Base-by-base conservation (phyloP, 1,140 invertebrate species). In the Halictus rubicundus region DNA sequence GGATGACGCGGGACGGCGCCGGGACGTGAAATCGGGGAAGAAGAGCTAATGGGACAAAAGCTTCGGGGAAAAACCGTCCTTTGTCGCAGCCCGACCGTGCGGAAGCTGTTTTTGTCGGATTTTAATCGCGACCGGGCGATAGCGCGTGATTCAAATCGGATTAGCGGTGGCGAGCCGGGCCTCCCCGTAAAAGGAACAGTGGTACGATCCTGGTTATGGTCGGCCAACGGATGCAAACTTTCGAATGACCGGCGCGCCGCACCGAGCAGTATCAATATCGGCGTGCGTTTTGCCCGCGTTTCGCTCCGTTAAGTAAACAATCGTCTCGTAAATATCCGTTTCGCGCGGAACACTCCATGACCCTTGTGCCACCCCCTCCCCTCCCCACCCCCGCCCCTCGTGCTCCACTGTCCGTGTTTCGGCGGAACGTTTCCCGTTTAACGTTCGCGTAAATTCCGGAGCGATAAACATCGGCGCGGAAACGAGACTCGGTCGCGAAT, bases 281-380 rank as follows among this genome's bases (percentile, higher is more conserved):
- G 42, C 39, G 25, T 39, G 25, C 59, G 61, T 78, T 78, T 52
- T 63, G 1, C 10, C 25, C 5, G 16, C 7, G 27, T 71, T 78
- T 70, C 74, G 74, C 54, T 69, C 74, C n/a, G 75, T 52, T 70
- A 61, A 61, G 42, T 63, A 70, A 77, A 77, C 68, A 77, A 77
- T 77, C 68, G 68, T 77, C 32, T 16, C 60, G 76, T 71, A 78
- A 78, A 78, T 68, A 78, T 64, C 59, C 52, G 59, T 64, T 70
- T 70, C 16, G 27, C 27, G 42, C 19, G 23, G 23, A 10, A 49
- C 60, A 71, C 52, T 46, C 42, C 14, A 46, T 46, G 42, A 46
- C 42, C 42, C 42, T 12, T 14, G 10, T 12, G 10, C 42, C 10
- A 14, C 14, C 14, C 10, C 42, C 1, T 46, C 42, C 12, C 10